Conservation (phyloP, 2,888 invertebrate species). For the Geotrupes spiniger region DNA sequence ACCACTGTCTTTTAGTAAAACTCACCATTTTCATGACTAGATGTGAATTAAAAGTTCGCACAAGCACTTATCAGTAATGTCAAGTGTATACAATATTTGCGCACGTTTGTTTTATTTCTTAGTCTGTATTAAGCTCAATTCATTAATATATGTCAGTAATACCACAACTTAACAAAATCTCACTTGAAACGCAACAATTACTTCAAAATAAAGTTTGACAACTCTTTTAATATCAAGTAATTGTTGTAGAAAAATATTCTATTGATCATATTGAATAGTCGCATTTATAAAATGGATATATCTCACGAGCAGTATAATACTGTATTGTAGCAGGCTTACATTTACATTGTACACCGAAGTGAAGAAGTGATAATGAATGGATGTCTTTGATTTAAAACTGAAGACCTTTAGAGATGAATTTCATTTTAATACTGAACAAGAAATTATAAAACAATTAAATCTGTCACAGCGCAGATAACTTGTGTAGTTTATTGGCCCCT, state of each 20-base stretch:
- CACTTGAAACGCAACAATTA: not conserved
- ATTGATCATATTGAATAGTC: slow-evolving; percentile 37
- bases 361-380: not conserved
- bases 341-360: not conserved
- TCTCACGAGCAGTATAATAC: slow-evolving; percentile 5
- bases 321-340: not conserved
- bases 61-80: not conserved
- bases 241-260: slow-evolving; percentile 44
- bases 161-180: slow-evolving; percentile 2
- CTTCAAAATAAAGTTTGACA: slow-evolving; percentile 38
- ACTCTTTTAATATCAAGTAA: slow-evolving; percentile 42
- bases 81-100: not conserved
- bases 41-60: not conserved
- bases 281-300: not conserved
- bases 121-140: too few relatives aligned
- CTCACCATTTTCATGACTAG: slow-evolving; percentile 53
- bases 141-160: not conserved
- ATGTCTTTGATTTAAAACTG: not conserved
- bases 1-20: slow-evolving; percentile 73
- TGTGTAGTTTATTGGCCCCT: slow-evolving; percentile 19
- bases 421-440: slow-evolving; percentile 7
- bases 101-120: slow-evolving; percentile 2
- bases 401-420: too few relatives aligned
- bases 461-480: not conserved
- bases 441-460: not conserved